Evolutionary conservation across 1,140 invertebrate genomes (phyloP).

Genomic region (Ceratina calcarata): DNA sequence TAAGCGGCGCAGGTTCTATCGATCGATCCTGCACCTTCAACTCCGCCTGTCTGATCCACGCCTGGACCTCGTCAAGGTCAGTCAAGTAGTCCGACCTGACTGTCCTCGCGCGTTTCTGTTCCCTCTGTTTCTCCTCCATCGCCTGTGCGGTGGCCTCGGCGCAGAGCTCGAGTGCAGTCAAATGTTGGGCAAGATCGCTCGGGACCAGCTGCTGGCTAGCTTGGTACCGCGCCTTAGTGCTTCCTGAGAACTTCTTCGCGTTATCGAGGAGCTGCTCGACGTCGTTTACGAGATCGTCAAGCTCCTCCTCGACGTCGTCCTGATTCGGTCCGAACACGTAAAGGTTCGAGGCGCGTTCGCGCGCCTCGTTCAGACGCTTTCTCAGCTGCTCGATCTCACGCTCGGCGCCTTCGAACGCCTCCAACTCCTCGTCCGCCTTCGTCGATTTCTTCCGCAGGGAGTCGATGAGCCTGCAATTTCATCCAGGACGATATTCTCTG

Average conservation of each 20-base stretch:
- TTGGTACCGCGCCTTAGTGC: constrained; percentile 86
- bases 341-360: constrained; percentile 84
- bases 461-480: constrained; percentile 77
- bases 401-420: constrained; percentile 82
- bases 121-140: constrained; percentile 93
- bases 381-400: constrained; percentile 84
- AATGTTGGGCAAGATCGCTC: constrained; percentile 87
- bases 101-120: constrained; percentile 91
- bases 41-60: constrained; percentile 91
- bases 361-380: constrained; percentile 83
- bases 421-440: constrained; percentile 83
- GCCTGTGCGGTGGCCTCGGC: constrained; percentile 87
- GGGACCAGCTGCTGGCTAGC: constrained; percentile 85
- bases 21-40: constrained; percentile 90
- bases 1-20: constrained; percentile 87
- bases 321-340: constrained; percentile 88
- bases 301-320: constrained; percentile 80
- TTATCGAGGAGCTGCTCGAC: constrained; percentile 81
- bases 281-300: constrained; percentile 78
- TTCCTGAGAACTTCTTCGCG: constrained; percentile 83
- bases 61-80: constrained; percentile 90
- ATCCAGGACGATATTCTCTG: neutral
- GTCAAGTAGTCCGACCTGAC: constrained; percentile 88
- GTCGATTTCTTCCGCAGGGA: constrained; percentile 82
- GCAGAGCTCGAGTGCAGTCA: constrained; percentile 89